Percentiles rank a stretch among this genome's conserved stretches.
Evolutionary conservation across 2,888 invertebrate genomes (phyloP).

Genomic region (Teleogryllus oceanicus): DNA sequence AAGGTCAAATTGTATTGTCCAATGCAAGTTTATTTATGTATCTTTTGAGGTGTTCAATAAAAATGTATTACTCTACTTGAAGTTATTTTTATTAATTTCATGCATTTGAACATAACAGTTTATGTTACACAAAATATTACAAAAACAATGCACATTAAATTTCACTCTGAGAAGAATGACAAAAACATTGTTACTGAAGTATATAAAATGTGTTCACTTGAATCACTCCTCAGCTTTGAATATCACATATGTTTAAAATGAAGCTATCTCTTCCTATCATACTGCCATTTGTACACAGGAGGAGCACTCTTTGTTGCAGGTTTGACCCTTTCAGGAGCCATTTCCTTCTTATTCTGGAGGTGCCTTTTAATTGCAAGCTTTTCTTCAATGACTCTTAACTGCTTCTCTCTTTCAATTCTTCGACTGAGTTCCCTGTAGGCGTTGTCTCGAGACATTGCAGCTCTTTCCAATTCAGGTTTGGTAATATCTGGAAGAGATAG

Average conservation of each 20-base stretch:
- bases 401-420: conserved; percentile 71
- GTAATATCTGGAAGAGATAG: conserved; percentile 39
- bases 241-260: background rate
- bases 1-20: no score
- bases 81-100: background rate
- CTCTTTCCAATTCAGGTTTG: conserved; percentile 48
- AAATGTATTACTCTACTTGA: background rate
- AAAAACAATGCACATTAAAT: background rate
- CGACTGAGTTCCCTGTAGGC: conserved; percentile 71
- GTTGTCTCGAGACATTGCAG: conserved; percentile 59
- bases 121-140: background rate
- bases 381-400: conserved; percentile 69
- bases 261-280: conserved; percentile 71
- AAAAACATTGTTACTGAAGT: no score
- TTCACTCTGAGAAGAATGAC: no score
- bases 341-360: conserved; percentile 60
- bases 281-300: conserved; percentile 76
- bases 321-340: conserved; percentile 58
- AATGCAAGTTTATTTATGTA: no score
- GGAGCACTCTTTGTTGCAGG: conserved; percentile 63
- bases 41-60: background rate
- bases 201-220: no score
- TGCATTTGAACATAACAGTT: background rate
- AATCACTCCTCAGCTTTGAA: no score
- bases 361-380: conserved; percentile 72